A percentile compares a stretch with the other conserved stretches of the same genome.
Conservation (phyloP, 2,797 vertebrate genomes). For the Myotis pilosus region DNA sequence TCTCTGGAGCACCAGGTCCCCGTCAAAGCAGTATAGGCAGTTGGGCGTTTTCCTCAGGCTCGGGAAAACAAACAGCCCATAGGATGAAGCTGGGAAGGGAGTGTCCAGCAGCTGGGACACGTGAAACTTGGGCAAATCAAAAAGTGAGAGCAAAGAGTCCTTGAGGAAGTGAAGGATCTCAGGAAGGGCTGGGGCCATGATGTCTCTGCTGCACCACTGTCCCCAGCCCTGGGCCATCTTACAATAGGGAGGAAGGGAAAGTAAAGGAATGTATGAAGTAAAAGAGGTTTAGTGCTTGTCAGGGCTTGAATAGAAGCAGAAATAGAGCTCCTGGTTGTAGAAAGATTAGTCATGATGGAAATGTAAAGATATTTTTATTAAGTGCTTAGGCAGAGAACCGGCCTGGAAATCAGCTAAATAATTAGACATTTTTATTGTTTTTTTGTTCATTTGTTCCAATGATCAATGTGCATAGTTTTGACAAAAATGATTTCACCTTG, state of each 20-base stretch:
- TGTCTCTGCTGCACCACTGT: neutral
- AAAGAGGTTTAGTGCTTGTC: neutral
- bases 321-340: neutral
- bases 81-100: neutral
- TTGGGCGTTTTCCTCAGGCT: neutral
- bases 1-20: neutral
- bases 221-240: neutral
- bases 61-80: neutral
- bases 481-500: neutral
- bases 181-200: neutral
- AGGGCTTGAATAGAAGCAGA: neutral
- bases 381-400: neutral
- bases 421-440: neutral
- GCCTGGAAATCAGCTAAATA: neutral
- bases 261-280: neutral
- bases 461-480: neutral
- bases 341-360: neutral
- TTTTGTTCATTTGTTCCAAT: neutral
- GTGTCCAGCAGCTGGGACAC: neutral
- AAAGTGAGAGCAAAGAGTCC: neutral
- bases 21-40: neutral
- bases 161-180: neutral
- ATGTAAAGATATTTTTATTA: neutral
- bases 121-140: neutral
- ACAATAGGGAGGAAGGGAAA: neutral